These are phyloP conservation scores for Camponotus vicinus DNA, from an alignment of 1,140 invertebrate species.

Conservation along the genomic window DNA sequence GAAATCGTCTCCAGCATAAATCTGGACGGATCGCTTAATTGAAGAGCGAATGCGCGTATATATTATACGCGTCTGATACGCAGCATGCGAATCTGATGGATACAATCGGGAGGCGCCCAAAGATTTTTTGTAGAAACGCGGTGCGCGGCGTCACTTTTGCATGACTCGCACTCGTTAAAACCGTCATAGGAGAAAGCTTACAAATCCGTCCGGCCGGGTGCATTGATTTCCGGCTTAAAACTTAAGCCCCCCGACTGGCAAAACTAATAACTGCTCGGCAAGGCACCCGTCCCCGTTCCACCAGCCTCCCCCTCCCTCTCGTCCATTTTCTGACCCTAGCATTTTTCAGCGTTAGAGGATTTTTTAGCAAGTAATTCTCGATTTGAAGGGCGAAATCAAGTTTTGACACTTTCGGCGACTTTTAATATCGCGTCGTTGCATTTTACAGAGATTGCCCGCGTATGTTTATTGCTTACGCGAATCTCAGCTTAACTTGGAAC, in stretches of 20 bases:
- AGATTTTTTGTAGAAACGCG: slow-evolving; percentile 63
- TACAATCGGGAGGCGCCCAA: slow-evolving; percentile 50
- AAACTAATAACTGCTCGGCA: slow-evolving; percentile 77
- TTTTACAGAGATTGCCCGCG: background rate
- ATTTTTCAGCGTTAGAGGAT: slow-evolving; percentile 71
- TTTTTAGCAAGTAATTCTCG: slow-evolving; percentile 74
- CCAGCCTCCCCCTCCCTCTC: background rate
- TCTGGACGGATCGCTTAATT: slow-evolving; percentile 48
- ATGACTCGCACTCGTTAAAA: slow-evolving; percentile 75
- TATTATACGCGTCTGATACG: background rate
- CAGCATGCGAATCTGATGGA: background rate
- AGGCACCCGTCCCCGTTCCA: slow-evolving; percentile 38
- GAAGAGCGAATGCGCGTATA: slow-evolving; percentile 32
- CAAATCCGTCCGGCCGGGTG: slow-evolving; percentile 74
- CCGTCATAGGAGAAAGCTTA: slow-evolving; percentile 75
- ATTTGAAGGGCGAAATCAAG: slow-evolving; percentile 55
- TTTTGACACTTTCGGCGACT: slow-evolving; percentile 37
- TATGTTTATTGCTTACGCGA: background rate
- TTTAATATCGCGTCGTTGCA: slow-evolving; percentile 24
- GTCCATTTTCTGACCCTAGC: slow-evolving; percentile 34
- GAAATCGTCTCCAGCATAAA: background rate
- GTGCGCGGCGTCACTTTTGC: slow-evolving; percentile 70
- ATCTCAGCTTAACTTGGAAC: slow-evolving; percentile 3
- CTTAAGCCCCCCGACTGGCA: slow-evolving; percentile 74
- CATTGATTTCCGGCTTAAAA: slow-evolving; percentile 78